A percentile compares a stretch with the other conserved stretches of the same genome.
Evolutionary conservation across 2,797 vertebrate genomes (phyloP).

Genomic region (Meda fulgida): DNA sequence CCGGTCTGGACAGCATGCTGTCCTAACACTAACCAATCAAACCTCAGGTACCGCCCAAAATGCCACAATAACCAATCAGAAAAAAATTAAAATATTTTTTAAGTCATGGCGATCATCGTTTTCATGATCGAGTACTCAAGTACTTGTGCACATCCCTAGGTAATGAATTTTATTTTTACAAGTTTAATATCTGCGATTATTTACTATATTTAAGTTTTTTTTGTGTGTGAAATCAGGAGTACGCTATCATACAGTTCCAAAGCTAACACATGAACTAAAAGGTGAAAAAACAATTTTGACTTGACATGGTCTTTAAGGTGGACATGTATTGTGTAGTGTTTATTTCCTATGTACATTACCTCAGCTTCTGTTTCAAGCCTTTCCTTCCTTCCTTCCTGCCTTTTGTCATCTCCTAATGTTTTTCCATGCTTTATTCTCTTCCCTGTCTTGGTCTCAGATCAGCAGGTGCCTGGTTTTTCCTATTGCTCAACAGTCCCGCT

Average conservation of each 20-base stretch:
- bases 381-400: constrained; percentile 61
- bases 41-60: too few species aligned
- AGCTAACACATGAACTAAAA: neutral
- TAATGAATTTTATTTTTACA: too few species aligned
- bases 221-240: neutral
- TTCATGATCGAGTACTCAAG: too few species aligned
- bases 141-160: too few species aligned
- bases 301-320: neutral
- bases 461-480: constrained; percentile 63
- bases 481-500: constrained; percentile 61
- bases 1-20: too few species aligned
- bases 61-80: too few species aligned
- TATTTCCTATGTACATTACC: constrained; percentile 39
- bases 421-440: constrained; percentile 57
- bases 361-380: constrained; percentile 28
- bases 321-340: constrained; percentile 17
- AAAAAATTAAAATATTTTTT: too few species aligned
- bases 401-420: constrained; percentile 56
- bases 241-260: neutral
- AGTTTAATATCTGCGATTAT: neutral
- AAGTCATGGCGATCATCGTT: too few species aligned
- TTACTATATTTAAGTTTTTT: too few species aligned
- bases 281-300: neutral
- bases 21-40: too few species aligned
- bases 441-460: constrained; percentile 69